Percentiles rank a stretch among this genome's conserved stretches.
These are phyloP conservation scores for Ammodytes marinus DNA, from an alignment of 2,113 vertebrate species.

Conservation along the genomic window DNA sequence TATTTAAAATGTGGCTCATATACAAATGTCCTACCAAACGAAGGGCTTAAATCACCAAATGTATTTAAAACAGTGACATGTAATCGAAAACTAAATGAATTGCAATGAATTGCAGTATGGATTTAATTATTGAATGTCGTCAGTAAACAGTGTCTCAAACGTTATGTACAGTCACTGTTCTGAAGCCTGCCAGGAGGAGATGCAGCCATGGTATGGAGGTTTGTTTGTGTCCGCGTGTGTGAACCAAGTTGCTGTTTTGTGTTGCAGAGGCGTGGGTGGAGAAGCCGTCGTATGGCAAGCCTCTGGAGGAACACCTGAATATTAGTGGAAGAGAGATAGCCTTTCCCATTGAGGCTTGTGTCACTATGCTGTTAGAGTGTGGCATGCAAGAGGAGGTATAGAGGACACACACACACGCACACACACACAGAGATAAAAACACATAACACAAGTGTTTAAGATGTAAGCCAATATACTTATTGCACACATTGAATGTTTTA, in stretches of 20 bases:
- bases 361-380: constrained; percentile 96
- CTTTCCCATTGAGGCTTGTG: constrained; percentile 96
- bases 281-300: constrained; percentile 97
- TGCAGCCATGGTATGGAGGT: not conserved
- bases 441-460: not conserved
- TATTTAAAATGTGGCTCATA: constrained; percentile 7
- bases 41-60: not conserved
- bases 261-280: constrained; percentile 96
- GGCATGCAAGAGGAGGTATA: constrained; percentile 97
- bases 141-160: not conserved
- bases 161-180: not conserved
- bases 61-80: too few relatives aligned
- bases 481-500: not conserved
- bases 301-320: constrained; percentile 93
- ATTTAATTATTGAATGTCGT: not conserved
- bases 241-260: constrained; percentile 50
- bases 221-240: constrained; percentile 30
- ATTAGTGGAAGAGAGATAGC: constrained; percentile 95
- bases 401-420: constrained; percentile 1
- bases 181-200: not conserved
- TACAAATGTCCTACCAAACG: constrained; percentile 11
- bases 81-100: not conserved
- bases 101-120: too few relatives aligned
- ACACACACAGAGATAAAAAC: not conserved
- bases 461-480: not conserved